These are phyloP conservation scores for Chloroclystis v-ata DNA, from an alignment of 2,888 invertebrate species.

Conservation along the genomic window DNA sequence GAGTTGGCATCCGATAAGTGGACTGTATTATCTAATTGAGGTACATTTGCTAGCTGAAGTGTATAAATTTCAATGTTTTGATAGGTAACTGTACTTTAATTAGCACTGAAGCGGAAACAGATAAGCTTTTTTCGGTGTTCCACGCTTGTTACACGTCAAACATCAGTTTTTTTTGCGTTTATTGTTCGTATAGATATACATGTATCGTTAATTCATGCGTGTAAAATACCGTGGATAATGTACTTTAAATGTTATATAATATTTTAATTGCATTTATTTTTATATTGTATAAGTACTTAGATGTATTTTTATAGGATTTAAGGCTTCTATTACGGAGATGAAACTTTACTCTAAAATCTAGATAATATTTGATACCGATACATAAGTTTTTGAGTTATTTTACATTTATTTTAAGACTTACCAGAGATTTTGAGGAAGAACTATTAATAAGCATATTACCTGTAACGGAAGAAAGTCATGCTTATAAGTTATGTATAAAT, in stretches of 20 bases:
- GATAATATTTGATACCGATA: too few relatives aligned
- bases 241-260: too few relatives aligned
- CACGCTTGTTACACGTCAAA: conserved; percentile 33
- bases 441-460: conserved; percentile 32
- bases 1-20: conserved; percentile 54
- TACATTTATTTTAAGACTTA: too few relatives aligned
- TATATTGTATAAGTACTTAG: too few relatives aligned
- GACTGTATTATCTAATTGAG: conserved; percentile 48
- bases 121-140: conserved; percentile 31
- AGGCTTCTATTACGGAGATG: too few relatives aligned
- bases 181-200: conserved; percentile 14
- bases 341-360: too few relatives aligned
- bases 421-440: background rate
- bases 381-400: too few relatives aligned
- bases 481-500: conserved; percentile 13
- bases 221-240: too few relatives aligned
- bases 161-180: conserved; percentile 29
- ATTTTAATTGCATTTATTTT: too few relatives aligned
- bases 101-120: conserved; percentile 43
- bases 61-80: conserved; percentile 46
- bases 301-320: too few relatives aligned
- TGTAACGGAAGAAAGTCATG: conserved; percentile 44
- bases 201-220: too few relatives aligned
- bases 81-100: conserved; percentile 47
- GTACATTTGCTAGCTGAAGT: conserved; percentile 42